Evolutionary conservation across 1,140 invertebrate species (phyloP).

Genomic region (Zelostemma sp.): DNA sequence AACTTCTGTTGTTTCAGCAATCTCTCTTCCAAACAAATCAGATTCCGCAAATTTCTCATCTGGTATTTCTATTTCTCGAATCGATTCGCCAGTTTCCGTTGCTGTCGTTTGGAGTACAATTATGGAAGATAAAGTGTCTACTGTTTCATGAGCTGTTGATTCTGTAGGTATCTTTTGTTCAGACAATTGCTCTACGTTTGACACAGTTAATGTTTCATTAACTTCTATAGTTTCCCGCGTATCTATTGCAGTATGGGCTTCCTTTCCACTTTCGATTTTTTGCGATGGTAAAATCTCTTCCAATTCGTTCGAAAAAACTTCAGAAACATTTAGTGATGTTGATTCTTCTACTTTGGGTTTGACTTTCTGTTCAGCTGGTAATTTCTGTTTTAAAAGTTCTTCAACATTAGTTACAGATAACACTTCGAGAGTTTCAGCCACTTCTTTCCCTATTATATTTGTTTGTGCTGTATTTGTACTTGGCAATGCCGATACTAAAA

Average conservation of each 20-base stretch:
- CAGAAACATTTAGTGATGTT: constrained; percentile 48
- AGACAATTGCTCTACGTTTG: constrained; percentile 36
- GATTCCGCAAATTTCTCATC: constrained; percentile 30
- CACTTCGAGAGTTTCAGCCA: constrained; percentile 53
- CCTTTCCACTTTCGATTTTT: constrained; percentile 27
- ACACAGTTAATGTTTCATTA: constrained; percentile 38
- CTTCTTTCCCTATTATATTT: constrained; percentile 52
- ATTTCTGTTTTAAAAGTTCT: constrained; percentile 30
- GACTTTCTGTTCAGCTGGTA: constrained; percentile 43
- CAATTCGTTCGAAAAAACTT: constrained; percentile 49
- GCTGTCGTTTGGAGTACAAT: constrained; percentile 47
- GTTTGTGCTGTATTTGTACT: constrained; percentile 28
- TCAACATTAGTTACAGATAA: constrained; percentile 47
- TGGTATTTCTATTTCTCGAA: constrained; percentile 31
- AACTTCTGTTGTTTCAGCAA: constrained; percentile 56
- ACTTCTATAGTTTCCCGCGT: constrained; percentile 41
- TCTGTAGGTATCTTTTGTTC: constrained; percentile 14
- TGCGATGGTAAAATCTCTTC: constrained; percentile 38
- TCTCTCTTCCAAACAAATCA: constrained; percentile 53
- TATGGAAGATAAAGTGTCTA: constrained; percentile 48
- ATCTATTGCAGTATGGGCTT: constrained; percentile 41
- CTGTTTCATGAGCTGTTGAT: constrained; percentile 30
- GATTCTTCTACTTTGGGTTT: constrained; percentile 47
- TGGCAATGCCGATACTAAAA: constrained; percentile 36
- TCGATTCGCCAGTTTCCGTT: constrained; percentile 50